Percentiles rank a stretch among this genome's conserved stretches.
phyloP scores from a whole-genome alignment of 37 sponge, comb jelly and placozoan species.

The Bolinopsis microptera region DNA sequence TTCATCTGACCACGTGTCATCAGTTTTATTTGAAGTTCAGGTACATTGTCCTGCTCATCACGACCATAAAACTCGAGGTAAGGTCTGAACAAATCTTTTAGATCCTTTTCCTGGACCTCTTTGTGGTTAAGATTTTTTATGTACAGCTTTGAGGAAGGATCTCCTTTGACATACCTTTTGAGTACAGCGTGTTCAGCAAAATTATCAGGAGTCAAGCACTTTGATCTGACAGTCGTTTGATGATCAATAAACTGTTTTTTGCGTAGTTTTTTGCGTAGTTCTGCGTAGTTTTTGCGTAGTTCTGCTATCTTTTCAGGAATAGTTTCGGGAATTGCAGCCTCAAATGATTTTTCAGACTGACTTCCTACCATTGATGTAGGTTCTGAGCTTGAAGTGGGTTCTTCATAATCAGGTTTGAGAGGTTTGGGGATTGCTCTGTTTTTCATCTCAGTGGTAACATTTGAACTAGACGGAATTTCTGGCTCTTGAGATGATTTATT shows the following conservation, averaged over 20 bases:
- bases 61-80: slow-evolving; percentile 4
- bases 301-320: no score
- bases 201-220: background rate
- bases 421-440: background rate
- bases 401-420: background rate
- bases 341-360: no score
- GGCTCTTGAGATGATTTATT: slow-evolving; percentile 67
- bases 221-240: background rate
- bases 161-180: slow-evolving; percentile 70
- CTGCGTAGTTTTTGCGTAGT: background rate
- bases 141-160: slow-evolving; percentile 82
- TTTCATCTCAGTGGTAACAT: background rate
- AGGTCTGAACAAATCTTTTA: background rate
- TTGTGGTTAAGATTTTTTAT: slow-evolving; percentile 86
- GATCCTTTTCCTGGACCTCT: slow-evolving; percentile 70
- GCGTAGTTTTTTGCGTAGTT: background rate
- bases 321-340: background rate
- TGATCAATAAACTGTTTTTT: background rate
- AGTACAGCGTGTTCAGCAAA: slow-evolving; percentile 31
- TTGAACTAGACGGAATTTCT: slow-evolving; percentile 65
- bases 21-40: slow-evolving; percentile 68
- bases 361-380: no score
- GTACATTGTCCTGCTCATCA: background rate
- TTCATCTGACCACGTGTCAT: slow-evolving; percentile 93
- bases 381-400: slow-evolving; percentile 45